Base-by-base conservation (phyloP, 2,113 vertebrate genomes). In the Rhinopomastus cyanomelas region DNA sequence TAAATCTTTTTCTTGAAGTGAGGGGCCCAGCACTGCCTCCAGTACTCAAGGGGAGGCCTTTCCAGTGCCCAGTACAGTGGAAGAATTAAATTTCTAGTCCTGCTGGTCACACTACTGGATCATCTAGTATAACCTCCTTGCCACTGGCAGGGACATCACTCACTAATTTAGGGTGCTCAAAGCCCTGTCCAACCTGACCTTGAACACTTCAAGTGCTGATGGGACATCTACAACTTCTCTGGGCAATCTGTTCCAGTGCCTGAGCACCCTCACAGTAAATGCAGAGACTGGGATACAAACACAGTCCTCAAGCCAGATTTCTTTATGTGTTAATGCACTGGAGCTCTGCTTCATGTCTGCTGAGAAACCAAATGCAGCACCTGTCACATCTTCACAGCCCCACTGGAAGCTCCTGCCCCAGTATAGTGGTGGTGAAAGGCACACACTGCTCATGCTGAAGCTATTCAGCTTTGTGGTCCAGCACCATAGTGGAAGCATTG, bases 381-480 rank as follows among this genome's bases (percentile, higher is more conserved):
- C 39, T 56, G n/a, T 37, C 1, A 8, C 0, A 1, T 2, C 16
- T 52, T 42, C 56, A 27, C 20, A 20, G 29, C 16, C 27, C 71
- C 7, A 2, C 18, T 30, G 44, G 55, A 88, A 78, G 23, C 56
- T 69, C 60, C 48, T 36, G 69, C 9, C 52, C 56, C 36, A 87
- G 56, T 22, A 4, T 84, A n/a, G 61, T 11, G 8, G 44, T 62
- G 37, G 8, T 11, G 6, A 56, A 72, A 72, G 61, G 19, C 22
- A 62, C 1, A 2, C n/a, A 23, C 11, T 60, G 34, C 16, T 82
- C 4, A 3, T 37, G 53, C 13, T 3, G 6, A 72, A 91, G 82
- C 44, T 64, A 27, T 11, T 22, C 46, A 39, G 72, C 3, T 5
- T 29, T 49, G 60, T 1, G 3, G 29, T 26, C 49, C 32, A 62